phyloP scores from a whole-genome alignment of 2,888 invertebrate species.

The Melolontha melolontha region DNA sequence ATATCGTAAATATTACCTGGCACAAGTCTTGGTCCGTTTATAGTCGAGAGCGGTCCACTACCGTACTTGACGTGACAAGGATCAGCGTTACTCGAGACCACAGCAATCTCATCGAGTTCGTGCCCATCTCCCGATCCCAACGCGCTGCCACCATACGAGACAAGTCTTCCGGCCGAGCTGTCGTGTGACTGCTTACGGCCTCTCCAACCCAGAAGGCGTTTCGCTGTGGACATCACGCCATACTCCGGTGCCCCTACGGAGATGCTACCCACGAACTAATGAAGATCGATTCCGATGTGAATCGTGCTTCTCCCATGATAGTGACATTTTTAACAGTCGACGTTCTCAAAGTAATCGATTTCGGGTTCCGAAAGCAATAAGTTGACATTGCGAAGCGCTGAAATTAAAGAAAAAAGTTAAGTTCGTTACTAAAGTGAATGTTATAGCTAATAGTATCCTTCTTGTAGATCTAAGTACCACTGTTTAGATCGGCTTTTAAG shows the following conservation, averaged over 20 bases:
- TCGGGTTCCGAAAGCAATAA: not conserved
- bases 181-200: slow-evolving; percentile 72
- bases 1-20: slow-evolving; percentile 65
- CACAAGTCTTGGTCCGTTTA: slow-evolving; percentile 72
- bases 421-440: not conserved
- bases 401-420: slow-evolving; percentile 8
- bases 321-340: slow-evolving; percentile 9
- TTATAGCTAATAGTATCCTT: not conserved
- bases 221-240: slow-evolving; percentile 73
- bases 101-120: slow-evolving; percentile 77
- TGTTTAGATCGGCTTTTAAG: no score
- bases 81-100: slow-evolving; percentile 71
- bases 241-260: slow-evolving; percentile 46
- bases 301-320: slow-evolving; percentile 8
- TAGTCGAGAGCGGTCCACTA: slow-evolving; percentile 68
- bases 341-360: not conserved
- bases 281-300: slow-evolving; percentile 14
- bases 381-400: slow-evolving; percentile 24
- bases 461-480: no score
- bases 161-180: slow-evolving; percentile 66
- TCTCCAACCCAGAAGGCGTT: slow-evolving; percentile 72
- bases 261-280: slow-evolving; percentile 36
- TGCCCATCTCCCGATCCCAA: slow-evolving; percentile 62
- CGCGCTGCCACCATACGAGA: slow-evolving; percentile 60
- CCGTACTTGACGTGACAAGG: slow-evolving; percentile 71